Evolutionary conservation across 64 coral and sea anemone species (phyloP), one percentile per base, ranked within the genome.

Genomic region (Pachyseris speciosa): DNA sequence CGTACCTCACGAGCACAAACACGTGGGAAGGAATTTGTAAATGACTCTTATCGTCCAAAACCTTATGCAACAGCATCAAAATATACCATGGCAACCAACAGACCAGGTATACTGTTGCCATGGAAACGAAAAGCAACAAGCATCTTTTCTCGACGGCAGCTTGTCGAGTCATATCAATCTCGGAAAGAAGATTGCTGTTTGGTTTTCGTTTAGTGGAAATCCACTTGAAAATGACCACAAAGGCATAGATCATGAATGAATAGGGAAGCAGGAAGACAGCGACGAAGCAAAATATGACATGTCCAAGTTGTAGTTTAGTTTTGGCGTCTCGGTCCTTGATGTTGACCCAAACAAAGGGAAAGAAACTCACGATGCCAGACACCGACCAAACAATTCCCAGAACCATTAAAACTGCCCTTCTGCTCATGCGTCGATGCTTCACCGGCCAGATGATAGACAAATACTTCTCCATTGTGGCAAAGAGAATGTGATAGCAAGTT

Each of bases 1-100:
- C 25, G 32, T 72, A 84, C n/a, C 78, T 70, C 16, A 91, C 78
- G 5, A 91, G 37, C 27, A 81, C 32, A 84, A 91, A 84, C 32
- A 80, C 75, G 17, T 80, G 49, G 1, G 75, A 53, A 2, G 75
- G 50, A 24, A 59, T 80, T n/a, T 38, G 48, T 31, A 80, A 8
- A 2, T n/a, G 17, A 3, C 59, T 15, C 6, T 34, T 20, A 22
- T 60, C 31, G 24, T 25, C 8, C 1, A 9, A 27, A 4, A 59
- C 17, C 32, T 22, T 37, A 31, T 80, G 34, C 16, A 80, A 38
- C 4, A 80, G 49, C 51, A 59, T 59, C 47, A 80, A 36, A 38
- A 80, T 38, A 58, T 22, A 80, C 75, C 75, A 80, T 80, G 75
- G 75, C 32, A 80, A 61, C 77, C 77, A 81, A 39, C 51, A 81